Base-by-base conservation (phyloP, 64 coral and sea anemone species). In the Stylophora pistillata region DNA sequence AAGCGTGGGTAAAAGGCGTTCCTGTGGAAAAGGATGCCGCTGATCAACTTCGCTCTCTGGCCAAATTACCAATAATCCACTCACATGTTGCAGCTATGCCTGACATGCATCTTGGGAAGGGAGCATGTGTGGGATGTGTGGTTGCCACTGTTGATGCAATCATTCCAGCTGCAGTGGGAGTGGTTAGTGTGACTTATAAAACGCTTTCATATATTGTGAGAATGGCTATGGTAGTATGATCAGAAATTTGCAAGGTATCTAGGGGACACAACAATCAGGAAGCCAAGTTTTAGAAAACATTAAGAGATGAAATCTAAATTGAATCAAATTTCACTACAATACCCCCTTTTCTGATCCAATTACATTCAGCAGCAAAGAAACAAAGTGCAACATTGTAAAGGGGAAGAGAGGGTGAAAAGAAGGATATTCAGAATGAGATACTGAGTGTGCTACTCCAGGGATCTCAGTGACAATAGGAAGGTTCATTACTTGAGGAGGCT, bases 31-130 rank as follows among this genome's bases (percentile, higher is more conserved):
- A 80, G 88, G 91, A 93, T 74, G 95, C 95, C 77, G 32, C 75
- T 15, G 72, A 94, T 27, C 95, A 98, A 26, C 85, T 98, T 17
- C 11, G 86, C 20, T 85, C 91, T 58, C 68, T 98, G 9, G 90
- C 95, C 32, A 90, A 86, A 82, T 73, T 98, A 2, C 95, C 95
- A 30, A 90, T 98, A 60, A 77, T 98, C 2, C 88, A 98, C 87
- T 93, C 91, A 15, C 95, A 94, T 93, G 95, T 98, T 1, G 95
- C 91, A n/a, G 95, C 95, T 14, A 98, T 98, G 95, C 95, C 95
- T 58, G 95, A 98, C 41, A 82, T 98, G 71, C 95, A 98, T 60
- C 70, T 98, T 18, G 95, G 95, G 25, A 98, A 98, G 62, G 95
- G 95, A 5, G 83, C 91, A 30, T 93, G 91, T 78, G 88, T 98